phyloP scores from a whole-genome alignment of 2,888 invertebrate species.

The Phyllotreta striolata region DNA sequence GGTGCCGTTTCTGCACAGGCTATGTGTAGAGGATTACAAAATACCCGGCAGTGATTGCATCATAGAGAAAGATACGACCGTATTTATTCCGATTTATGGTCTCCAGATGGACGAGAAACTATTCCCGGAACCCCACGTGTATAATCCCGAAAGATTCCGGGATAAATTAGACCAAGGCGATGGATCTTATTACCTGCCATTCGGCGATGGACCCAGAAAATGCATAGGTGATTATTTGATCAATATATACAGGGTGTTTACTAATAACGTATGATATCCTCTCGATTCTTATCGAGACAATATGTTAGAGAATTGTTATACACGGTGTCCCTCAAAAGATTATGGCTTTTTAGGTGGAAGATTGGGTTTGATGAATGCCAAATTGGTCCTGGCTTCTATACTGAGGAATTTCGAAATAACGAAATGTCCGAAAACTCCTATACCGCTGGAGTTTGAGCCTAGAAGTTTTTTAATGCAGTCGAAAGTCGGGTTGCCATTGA shows the following conservation, averaged over 20 bases:
- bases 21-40: slow-evolving; percentile 50
- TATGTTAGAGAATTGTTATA: no score
- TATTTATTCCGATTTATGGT: slow-evolving; percentile 31
- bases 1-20: slow-evolving; percentile 33
- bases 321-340: no score
- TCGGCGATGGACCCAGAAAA: slow-evolving; percentile 43
- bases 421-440: slow-evolving; percentile 40
- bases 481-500: slow-evolving; percentile 44
- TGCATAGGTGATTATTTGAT: slow-evolving; percentile 31
- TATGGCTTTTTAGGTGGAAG: slow-evolving; percentile 42
- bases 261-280: no score
- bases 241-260: no score
- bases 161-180: slow-evolving; percentile 38
- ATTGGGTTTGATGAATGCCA: slow-evolving; percentile 43
- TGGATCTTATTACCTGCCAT: slow-evolving; percentile 47
- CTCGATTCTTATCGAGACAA: no score
- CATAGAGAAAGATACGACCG: slow-evolving; percentile 44
- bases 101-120: slow-evolving; percentile 31
- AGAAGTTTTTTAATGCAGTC: slow-evolving; percentile 43
- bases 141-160: slow-evolving; percentile 48
- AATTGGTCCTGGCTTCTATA: slow-evolving; percentile 43
- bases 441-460: slow-evolving; percentile 43
- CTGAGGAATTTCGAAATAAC: slow-evolving; percentile 43
- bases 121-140: slow-evolving; percentile 42
- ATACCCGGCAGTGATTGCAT: slow-evolving; percentile 47